Conservation (phyloP, 2,797 vertebrate genomes). For the Danio choprae region DNA sequence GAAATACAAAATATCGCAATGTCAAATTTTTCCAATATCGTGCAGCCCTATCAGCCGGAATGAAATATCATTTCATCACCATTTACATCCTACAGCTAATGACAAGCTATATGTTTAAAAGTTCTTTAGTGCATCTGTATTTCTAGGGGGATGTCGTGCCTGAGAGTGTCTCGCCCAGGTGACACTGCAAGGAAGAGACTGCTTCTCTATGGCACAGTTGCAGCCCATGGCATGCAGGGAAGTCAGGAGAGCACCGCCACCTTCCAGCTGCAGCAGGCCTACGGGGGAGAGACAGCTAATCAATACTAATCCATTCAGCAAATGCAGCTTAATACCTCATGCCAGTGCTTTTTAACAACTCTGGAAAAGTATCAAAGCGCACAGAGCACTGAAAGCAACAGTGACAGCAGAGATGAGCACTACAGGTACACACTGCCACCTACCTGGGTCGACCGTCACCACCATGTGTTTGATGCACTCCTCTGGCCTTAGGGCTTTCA, state of each 20-base stretch:
- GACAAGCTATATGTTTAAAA: not conserved
- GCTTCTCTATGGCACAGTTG: conserved; percentile 84
- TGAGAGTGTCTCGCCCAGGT: conserved; percentile 83
- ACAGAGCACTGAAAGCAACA: conserved; percentile 17
- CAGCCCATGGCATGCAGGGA: conserved; percentile 85
- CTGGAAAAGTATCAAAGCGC: conserved; percentile 35
- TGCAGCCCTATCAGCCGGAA: too few species aligned
- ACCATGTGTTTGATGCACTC: conserved; percentile 88
- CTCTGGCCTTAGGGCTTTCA: conserved; percentile 83
- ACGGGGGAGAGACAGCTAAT: conserved; percentile 51
- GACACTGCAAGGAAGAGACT: conserved; percentile 82
- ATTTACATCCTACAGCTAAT: not conserved
- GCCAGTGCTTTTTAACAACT: conserved; percentile 48
- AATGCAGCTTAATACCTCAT: conserved; percentile 42
- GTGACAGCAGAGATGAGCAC: conserved; percentile 11
- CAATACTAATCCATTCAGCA: conserved; percentile 45
- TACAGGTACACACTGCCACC: conserved; percentile 34
- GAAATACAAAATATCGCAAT: too few species aligned
- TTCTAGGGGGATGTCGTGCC: conserved; percentile 52
- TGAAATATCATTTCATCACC: not conserved
- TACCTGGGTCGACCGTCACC: conserved; percentile 87
- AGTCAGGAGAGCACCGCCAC: conserved; percentile 81
- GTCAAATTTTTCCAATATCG: too few species aligned
- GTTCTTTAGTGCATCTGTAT: conserved; percentile 22
- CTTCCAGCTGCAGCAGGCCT: conserved; percentile 87